Evolutionary conservation across 2,888 invertebrate genomes (phyloP).

Genomic region (Tinea pellionella): DNA sequence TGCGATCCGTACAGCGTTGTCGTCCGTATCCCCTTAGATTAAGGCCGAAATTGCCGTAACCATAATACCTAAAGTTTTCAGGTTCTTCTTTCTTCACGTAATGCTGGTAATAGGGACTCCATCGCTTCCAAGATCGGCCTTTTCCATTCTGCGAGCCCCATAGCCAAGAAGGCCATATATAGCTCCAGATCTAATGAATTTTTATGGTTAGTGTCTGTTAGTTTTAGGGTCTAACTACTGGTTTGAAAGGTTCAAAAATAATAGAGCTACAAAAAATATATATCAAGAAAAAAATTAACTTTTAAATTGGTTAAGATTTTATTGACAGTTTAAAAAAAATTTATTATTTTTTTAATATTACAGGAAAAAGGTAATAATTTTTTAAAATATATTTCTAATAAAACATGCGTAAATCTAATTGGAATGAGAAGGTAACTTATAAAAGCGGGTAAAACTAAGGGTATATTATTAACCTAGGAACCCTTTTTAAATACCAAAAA

Average conservation of each 20-base stretch:
- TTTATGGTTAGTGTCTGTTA: constrained; percentile 34
- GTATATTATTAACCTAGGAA: neutral
- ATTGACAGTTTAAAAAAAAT: too few relatives aligned
- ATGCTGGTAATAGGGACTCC: constrained; percentile 60
- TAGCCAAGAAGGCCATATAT: constrained; percentile 52
- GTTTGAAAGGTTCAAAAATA: too few relatives aligned
- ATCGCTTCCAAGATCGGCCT: constrained; percentile 30
- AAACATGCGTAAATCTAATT: neutral
- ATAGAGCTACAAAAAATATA: too few relatives aligned
- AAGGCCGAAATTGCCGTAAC: constrained; percentile 47
- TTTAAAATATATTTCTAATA: too few relatives aligned
- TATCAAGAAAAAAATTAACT: neutral
- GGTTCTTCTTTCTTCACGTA: constrained; percentile 28
- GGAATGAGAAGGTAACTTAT: neutral
- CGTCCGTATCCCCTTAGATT: constrained; percentile 40
- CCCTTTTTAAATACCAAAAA: neutral
- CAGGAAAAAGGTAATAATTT: too few relatives aligned
- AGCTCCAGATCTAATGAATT: constrained; percentile 50
- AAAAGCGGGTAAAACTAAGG: neutral
- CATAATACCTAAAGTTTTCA: constrained; percentile 38
- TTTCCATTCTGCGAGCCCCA: constrained; percentile 35
- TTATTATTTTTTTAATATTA: too few relatives aligned
- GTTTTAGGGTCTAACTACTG: constrained; percentile 36
- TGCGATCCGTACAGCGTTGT: constrained; percentile 74
- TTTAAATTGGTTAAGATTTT: neutral